Conservation (phyloP, 2,797 vertebrate genomes). For the Macropus fuliginosus region DNA sequence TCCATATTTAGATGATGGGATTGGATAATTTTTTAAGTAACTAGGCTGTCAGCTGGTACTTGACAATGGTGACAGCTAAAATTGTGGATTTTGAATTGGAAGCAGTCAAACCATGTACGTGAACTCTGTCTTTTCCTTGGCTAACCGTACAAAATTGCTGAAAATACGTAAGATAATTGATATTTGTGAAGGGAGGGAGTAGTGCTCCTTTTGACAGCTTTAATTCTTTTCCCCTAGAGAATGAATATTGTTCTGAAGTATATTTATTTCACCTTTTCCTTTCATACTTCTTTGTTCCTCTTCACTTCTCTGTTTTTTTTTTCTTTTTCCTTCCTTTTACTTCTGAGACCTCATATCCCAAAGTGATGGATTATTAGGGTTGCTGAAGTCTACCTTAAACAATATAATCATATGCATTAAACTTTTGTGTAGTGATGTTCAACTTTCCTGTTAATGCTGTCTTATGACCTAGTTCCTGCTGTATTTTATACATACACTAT, state of each 20-base stretch:
- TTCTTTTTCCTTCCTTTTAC: not conserved
- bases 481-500: not conserved
- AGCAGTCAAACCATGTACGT: not conserved
- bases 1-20: not conserved
- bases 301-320: slow-evolving; percentile 17
- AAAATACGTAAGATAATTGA: slow-evolving; percentile 12
- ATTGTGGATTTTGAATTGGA: slow-evolving; percentile 17
- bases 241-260: not conserved
- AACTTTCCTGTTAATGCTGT: not conserved
- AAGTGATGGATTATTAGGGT: slow-evolving; percentile 11
- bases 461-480: slow-evolving; percentile 22
- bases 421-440: not conserved
- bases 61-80: not conserved
- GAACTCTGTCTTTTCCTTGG: slow-evolving; percentile 48
- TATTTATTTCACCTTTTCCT: not conserved
- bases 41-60: slow-evolving; percentile 29
- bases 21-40: not conserved
- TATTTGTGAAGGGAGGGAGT: not conserved
- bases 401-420: not conserved
- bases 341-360: not conserved
- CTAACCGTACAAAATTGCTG: slow-evolving; percentile 29
- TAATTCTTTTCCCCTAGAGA: not conserved
- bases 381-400: not conserved
- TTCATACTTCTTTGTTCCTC: not conserved
- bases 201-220: not conserved